These are phyloP conservation scores for Aurelia sp. DNA, from an alignment of 30 jellyfish, hydroid and myxozoan species.

Conservation along the genomic window DNA sequence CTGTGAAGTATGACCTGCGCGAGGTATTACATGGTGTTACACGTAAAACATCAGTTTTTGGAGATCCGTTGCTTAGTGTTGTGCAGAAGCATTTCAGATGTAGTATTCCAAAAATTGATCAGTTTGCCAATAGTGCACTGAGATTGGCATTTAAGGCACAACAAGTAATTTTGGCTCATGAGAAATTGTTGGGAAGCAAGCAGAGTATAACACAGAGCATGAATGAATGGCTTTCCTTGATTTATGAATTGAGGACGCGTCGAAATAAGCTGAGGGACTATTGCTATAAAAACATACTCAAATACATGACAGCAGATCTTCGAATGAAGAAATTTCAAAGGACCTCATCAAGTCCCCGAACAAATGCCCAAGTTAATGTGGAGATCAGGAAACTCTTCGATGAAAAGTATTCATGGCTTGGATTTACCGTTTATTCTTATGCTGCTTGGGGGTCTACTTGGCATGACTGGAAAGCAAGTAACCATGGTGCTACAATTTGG, in stretches of 20 bases:
- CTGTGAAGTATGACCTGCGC: slow-evolving; percentile 1
- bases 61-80: slow-evolving; percentile 29
- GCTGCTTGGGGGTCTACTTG: neutral
- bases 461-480: slow-evolving; percentile 11
- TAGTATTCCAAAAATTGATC: slow-evolving; percentile 23
- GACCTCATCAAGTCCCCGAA: neutral
- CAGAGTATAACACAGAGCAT: slow-evolving; percentile 29
- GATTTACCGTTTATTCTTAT: slow-evolving; percentile 16
- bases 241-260: slow-evolving; percentile 18
- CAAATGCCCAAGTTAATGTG: slow-evolving; percentile 18
- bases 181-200: slow-evolving; percentile 43
- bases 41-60: slow-evolving; percentile 37
- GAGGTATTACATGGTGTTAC: slow-evolving; percentile 26
- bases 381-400: slow-evolving; percentile 8
- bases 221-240: slow-evolving; percentile 27
- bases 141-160: slow-evolving; percentile 51
- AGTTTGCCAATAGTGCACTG: slow-evolving; percentile 17
- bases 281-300: slow-evolving; percentile 16
- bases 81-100: slow-evolving; percentile 25
- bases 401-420: slow-evolving; percentile 47
- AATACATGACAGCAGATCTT: slow-evolving; percentile 3
- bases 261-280: neutral
- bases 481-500: slow-evolving; percentile 23
- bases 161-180: slow-evolving; percentile 54
- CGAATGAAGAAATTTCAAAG: slow-evolving; percentile 25